These are phyloP conservation scores for Drosophila cardini DNA, from an alignment of 1,140 invertebrate species.

Conservation along the genomic window DNA sequence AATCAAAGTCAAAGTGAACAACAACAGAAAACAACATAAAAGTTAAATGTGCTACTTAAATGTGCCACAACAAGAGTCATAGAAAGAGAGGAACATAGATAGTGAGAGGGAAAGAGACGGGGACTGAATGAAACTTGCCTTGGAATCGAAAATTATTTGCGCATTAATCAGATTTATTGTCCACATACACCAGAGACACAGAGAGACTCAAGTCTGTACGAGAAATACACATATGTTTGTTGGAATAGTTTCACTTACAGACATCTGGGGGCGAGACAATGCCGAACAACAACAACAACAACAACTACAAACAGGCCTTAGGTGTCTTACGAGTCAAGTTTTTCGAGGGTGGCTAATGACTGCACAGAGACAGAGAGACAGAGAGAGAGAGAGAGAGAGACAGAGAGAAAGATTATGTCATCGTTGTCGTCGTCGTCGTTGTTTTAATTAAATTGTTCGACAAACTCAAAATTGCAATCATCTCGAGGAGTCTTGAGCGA, in stretches of 20 bases:
- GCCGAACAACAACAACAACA: slow-evolving; percentile 21
- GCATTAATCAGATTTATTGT: slow-evolving; percentile 69
- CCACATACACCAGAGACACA: slow-evolving; percentile 15
- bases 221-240: slow-evolving; percentile 2
- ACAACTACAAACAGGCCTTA: slow-evolving; percentile 23
- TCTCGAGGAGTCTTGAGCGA: slow-evolving; percentile 10
- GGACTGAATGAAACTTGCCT: slow-evolving; percentile 41
- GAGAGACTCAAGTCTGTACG: neutral
- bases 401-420: slow-evolving; percentile 62
- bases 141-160: slow-evolving; percentile 63
- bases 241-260: slow-evolving; percentile 31
- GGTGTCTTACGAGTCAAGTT: slow-evolving; percentile 48
- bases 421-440: slow-evolving; percentile 42
- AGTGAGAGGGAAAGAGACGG: neutral
- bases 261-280: slow-evolving; percentile 50
- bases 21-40: slow-evolving; percentile 59
- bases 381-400: neutral
- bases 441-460: slow-evolving; percentile 76
- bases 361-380: neutral
- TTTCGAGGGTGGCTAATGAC: slow-evolving; percentile 63
- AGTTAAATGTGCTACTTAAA: slow-evolving; percentile 65
- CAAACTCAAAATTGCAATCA: slow-evolving; percentile 23
- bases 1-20: slow-evolving; percentile 73
- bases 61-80: slow-evolving; percentile 37
- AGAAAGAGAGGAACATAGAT: no score